phyloP scores from a whole-genome alignment of 1,140 invertebrate genomes.

The Procambarus virginalis region DNA sequence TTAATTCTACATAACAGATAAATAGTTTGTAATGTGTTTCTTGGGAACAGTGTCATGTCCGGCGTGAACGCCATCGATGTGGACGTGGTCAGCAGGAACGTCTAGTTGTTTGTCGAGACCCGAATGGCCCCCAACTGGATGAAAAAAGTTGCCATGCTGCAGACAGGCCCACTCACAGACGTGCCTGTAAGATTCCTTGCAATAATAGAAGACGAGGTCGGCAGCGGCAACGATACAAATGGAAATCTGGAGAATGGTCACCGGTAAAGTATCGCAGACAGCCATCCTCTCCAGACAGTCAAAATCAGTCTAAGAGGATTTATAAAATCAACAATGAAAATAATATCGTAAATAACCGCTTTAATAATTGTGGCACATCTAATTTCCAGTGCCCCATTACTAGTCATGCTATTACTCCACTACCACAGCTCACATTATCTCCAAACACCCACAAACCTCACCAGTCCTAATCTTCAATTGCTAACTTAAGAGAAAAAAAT shows the following conservation, averaged over 20 bases:
- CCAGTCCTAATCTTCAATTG: not conserved
- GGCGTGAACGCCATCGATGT: constrained; percentile 66
- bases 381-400: not conserved
- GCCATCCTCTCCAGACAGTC: not conserved
- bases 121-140: constrained; percentile 67
- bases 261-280: constrained; percentile 66
- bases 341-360: not conserved
- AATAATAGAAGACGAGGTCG: not conserved
- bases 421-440: not conserved
- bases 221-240: constrained; percentile 58
- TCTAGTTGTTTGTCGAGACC: constrained; percentile 73
- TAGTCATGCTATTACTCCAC: not conserved
- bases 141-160: constrained; percentile 47
- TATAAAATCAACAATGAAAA: constrained; percentile 17
- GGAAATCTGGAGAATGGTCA: constrained; percentile 67
- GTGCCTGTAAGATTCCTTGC: constrained; percentile 60
- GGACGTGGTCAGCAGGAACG: constrained; percentile 73
- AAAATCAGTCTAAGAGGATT: constrained; percentile 24
- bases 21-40: not conserved
- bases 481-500: not conserved
- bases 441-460: not conserved
- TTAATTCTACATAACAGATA: too few species aligned
- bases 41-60: constrained; percentile 4
- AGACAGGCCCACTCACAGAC: constrained; percentile 57
- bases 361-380: not conserved